These are phyloP conservation scores for Allygus modestus DNA, from an alignment of 2,888 invertebrate species.

Conservation along the genomic window DNA sequence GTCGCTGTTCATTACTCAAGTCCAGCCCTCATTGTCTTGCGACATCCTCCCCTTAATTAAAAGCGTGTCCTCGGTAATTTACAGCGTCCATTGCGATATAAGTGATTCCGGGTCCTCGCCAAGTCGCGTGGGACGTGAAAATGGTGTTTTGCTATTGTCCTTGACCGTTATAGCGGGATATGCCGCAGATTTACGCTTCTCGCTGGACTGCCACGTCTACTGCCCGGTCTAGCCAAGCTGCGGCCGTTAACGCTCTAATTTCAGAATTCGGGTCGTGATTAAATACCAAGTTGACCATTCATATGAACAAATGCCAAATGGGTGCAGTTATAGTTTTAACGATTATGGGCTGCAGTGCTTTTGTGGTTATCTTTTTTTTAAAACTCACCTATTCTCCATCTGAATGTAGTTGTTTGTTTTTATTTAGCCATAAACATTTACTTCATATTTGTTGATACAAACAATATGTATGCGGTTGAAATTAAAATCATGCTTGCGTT, in stretches of 20 bases:
- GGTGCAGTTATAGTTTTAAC: not conserved
- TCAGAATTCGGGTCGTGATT: not conserved
- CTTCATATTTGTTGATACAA: no score
- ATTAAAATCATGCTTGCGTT: no score
- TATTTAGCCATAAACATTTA: no score
- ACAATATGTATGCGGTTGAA: no score
- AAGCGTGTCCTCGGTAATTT: conserved; percentile 44
- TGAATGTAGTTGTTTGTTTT: no score
- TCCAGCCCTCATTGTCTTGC: conserved; percentile 51
- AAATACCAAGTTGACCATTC: conserved; percentile 1
- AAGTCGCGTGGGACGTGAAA: not conserved
- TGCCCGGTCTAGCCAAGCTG: conserved; percentile 13
- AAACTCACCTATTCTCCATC: no score
- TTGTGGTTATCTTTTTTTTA: no score
- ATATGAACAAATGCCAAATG: not conserved
- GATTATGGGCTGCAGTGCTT: no score
- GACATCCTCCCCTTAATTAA: conserved; percentile 54
- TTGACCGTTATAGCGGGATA: conserved; percentile 45
- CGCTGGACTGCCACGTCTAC: not conserved
- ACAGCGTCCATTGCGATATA: conserved; percentile 27
- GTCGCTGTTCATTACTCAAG: conserved; percentile 61
- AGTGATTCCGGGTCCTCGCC: not conserved
- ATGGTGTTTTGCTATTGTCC: conserved; percentile 34
- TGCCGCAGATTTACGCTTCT: conserved; percentile 1
- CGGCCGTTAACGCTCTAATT: conserved; percentile 1